phyloP scores from a whole-genome alignment of 2,797 vertebrate genomes.

The Oophaga sylvatica region DNA sequence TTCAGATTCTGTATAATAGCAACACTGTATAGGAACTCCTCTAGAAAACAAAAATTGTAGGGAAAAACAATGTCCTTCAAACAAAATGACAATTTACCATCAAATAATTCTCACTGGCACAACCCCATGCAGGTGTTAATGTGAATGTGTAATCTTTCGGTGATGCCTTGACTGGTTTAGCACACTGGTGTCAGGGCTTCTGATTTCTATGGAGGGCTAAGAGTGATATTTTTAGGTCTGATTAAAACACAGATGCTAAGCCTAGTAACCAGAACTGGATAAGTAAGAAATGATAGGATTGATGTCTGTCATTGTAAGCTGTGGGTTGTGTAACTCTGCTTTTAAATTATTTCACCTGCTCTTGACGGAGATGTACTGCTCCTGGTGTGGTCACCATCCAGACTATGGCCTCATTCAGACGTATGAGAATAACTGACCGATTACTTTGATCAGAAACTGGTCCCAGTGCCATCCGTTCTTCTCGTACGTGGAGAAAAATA shows the following conservation, averaged over 20 bases:
- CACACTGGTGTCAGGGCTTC: not conserved
- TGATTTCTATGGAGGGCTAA: not conserved
- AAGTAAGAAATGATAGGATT: conserved; percentile 25
- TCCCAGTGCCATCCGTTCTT: not conserved
- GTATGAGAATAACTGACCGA: not conserved
- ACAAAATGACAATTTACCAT: not conserved
- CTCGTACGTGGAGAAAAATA: no score
- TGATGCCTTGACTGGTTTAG: not conserved
- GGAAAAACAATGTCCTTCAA: not conserved
- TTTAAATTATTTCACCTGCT: not conserved
- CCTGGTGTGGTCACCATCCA: not conserved
- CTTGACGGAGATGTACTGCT: not conserved
- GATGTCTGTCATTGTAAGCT: not conserved
- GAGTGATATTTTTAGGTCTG: not conserved
- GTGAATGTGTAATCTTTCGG: not conserved
- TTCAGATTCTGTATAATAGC: not conserved
- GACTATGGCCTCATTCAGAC: not conserved
- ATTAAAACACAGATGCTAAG: conserved; percentile 19
- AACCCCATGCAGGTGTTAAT: not conserved
- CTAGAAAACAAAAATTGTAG: not conserved
- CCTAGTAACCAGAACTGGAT: conserved; percentile 9
- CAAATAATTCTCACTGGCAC: not conserved
- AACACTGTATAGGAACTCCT: not conserved
- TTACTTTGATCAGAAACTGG: not conserved
- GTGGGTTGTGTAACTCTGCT: not conserved